Conservation (phyloP, 53 echinoderm and acorn worm genomes). For the Crossaster papposus region DNA sequence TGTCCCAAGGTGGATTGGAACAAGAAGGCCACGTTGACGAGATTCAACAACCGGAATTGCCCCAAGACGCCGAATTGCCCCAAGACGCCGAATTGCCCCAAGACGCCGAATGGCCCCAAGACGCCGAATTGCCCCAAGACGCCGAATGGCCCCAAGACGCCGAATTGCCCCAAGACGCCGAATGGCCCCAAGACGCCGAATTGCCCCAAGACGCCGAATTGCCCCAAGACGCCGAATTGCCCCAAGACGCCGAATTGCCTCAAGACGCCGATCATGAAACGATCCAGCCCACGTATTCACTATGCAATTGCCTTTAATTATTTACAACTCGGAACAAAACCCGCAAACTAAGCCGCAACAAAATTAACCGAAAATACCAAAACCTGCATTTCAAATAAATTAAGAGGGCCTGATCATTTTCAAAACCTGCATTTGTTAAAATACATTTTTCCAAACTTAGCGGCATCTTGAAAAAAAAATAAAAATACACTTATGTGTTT, state of each 20-base stretch:
- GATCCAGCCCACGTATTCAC: not conserved
- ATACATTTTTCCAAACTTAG: too few species aligned
- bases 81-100: not conserved
- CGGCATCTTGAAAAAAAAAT: too few species aligned
- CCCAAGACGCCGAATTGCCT: constrained; percentile 8
- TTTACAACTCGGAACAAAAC: not conserved
- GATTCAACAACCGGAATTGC: not conserved
- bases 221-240: not conserved
- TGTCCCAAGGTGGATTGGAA: not conserved
- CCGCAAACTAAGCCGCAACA: not conserved
- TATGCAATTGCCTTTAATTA: constrained; percentile 35
- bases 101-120: too few species aligned
- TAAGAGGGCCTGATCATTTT: too few species aligned
- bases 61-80: constrained; percentile 8
- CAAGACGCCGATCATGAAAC: not conserved
- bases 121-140: constrained; percentile 1
- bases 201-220: not conserved
- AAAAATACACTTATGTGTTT: too few species aligned
- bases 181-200: not conserved
- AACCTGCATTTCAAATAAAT: too few species aligned
- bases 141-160: too few species aligned
- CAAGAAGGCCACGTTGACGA: not conserved
- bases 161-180: constrained; percentile 2
- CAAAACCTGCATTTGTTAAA: too few species aligned
- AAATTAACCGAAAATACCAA: not conserved